Evolutionary conservation across 2,797 vertebrate species (phyloP).

Genomic region (Enteromius afrohamiltoni): DNA sequence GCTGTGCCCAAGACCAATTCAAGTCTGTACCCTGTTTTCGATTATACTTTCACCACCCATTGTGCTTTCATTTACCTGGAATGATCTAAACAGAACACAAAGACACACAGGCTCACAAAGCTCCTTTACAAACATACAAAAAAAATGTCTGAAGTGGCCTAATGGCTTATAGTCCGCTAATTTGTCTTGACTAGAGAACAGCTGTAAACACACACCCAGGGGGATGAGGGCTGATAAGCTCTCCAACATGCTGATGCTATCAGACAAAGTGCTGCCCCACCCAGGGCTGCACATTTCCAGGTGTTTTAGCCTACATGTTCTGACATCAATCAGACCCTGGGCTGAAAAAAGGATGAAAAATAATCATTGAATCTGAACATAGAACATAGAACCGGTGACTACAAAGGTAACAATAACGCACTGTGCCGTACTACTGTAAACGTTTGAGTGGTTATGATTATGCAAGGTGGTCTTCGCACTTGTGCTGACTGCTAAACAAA

Average conservation of each 20-base stretch:
- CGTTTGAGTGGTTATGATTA: slow-evolving; percentile 48
- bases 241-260: slow-evolving; percentile 72
- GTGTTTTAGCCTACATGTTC: slow-evolving; percentile 67
- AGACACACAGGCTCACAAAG: slow-evolving; percentile 49
- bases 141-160: slow-evolving; percentile 56
- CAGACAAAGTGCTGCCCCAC: slow-evolving; percentile 71
- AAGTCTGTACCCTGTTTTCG: slow-evolving; percentile 23
- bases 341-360: slow-evolving; percentile 64
- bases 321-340: slow-evolving; percentile 74
- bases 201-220: slow-evolving; percentile 71
- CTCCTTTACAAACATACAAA: slow-evolving; percentile 5
- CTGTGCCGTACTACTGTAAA: slow-evolving; percentile 48
- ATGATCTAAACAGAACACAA: slow-evolving; percentile 39
- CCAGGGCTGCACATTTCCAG: slow-evolving; percentile 69
- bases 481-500: slow-evolving; percentile 65
- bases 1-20: slow-evolving; percentile 17
- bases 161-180: slow-evolving; percentile 64
- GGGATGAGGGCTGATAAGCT: slow-evolving; percentile 66
- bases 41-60: slow-evolving; percentile 20
- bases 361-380: slow-evolving; percentile 56
- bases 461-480: slow-evolving; percentile 45
- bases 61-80: slow-evolving; percentile 44
- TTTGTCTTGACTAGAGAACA: slow-evolving; percentile 77
- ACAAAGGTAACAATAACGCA: slow-evolving; percentile 54
- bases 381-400: slow-evolving; percentile 68